Conservation (phyloP, 1,140 invertebrate genomes). For the Drosophila ohnishii region DNA sequence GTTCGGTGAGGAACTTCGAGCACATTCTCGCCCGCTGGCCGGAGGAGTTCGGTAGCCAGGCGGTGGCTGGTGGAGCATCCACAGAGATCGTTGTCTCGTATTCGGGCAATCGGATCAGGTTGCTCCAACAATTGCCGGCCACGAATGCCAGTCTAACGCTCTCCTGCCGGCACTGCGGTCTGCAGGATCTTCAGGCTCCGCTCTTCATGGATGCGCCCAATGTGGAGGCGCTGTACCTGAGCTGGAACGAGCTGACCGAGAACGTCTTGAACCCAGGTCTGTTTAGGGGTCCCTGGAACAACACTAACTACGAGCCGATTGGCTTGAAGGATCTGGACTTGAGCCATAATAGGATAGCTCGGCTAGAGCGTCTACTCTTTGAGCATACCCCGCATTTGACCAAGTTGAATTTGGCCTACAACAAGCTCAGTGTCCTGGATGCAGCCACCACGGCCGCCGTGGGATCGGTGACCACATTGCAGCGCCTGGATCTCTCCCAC, state of each 20-base stretch:
- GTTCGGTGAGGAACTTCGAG: slow-evolving; percentile 76
- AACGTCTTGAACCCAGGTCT: slow-evolving; percentile 85
- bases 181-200: slow-evolving; percentile 85
- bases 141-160: slow-evolving; percentile 79
- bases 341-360: slow-evolving; percentile 87
- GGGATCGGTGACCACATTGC: slow-evolving; percentile 83
- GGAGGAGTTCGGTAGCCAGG: slow-evolving; percentile 55
- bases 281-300: slow-evolving; percentile 85
- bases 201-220: slow-evolving; percentile 87
- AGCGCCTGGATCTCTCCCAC: slow-evolving; percentile 85
- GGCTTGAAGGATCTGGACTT: slow-evolving; percentile 87
- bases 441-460: slow-evolving; percentile 86
- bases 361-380: slow-evolving; percentile 88
- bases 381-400: slow-evolving; percentile 87
- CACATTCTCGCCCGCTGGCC: slow-evolving; percentile 84
- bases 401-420: slow-evolving; percentile 87
- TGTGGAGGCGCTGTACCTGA: slow-evolving; percentile 88
- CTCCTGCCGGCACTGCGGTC: slow-evolving; percentile 83
- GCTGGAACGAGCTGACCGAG: slow-evolving; percentile 88
- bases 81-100: slow-evolving; percentile 81
- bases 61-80: slow-evolving; percentile 25
- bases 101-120: slow-evolving; percentile 81
- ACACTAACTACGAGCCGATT: slow-evolving; percentile 86
- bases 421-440: slow-evolving; percentile 87
- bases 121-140: slow-evolving; percentile 82